Conservation (phyloP, 2,113 vertebrate species). For the Muscicapa adusta region DNA sequence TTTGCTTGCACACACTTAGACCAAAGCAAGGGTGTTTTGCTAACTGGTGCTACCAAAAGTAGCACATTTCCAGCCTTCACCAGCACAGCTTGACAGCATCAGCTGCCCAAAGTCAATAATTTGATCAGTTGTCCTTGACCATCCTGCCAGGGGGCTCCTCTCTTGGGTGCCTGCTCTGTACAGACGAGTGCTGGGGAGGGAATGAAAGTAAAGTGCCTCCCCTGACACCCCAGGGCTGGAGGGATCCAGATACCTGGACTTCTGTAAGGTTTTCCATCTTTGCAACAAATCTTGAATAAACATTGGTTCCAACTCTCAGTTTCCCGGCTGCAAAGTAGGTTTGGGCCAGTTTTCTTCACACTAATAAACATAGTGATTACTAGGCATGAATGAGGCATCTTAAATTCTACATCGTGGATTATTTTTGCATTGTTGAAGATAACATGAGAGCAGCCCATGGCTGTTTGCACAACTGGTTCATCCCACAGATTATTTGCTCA, state of each 20-base stretch:
- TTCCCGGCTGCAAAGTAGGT: fast-evolving
- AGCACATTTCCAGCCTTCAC: background rate
- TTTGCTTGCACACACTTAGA: background rate
- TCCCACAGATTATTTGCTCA: background rate
- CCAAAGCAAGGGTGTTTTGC: background rate
- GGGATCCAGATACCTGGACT: background rate
- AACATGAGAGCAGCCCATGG: background rate
- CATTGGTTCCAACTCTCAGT: background rate
- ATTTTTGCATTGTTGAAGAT: background rate
- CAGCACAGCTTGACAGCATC: background rate
- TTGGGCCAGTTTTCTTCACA: background rate
- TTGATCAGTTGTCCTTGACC: background rate
- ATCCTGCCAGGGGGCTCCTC: background rate
- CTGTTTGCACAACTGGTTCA: background rate
- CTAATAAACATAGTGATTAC: background rate
- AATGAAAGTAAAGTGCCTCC: background rate
- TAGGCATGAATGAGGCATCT: background rate
- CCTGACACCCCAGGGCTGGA: fast-evolving
- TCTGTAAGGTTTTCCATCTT: background rate
- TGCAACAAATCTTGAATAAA: background rate
- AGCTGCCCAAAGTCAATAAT: background rate
- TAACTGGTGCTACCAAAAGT: background rate
- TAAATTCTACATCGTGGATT: background rate
- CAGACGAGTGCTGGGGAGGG: fast-evolving
- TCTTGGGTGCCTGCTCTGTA: background rate